phyloP scores from a whole-genome alignment of 2,888 invertebrate species.

The Polydrusus cervinus region DNA sequence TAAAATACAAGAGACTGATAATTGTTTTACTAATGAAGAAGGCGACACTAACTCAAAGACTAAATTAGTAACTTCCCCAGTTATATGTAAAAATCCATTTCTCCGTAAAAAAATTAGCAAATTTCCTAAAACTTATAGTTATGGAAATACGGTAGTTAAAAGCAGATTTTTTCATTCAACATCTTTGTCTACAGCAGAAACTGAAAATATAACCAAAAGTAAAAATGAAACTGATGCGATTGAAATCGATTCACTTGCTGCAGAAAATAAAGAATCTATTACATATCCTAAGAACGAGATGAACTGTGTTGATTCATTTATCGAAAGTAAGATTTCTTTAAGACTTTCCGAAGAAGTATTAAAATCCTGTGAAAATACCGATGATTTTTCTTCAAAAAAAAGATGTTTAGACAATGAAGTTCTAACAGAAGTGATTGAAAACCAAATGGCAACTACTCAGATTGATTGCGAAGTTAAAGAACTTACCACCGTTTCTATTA shows the following conservation, averaged over 20 bases:
- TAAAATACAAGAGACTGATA: slow-evolving; percentile 27
- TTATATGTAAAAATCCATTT: slow-evolving; percentile 69
- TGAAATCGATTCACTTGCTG: not conserved
- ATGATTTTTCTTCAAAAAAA: slow-evolving; percentile 1
- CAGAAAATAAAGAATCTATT: not conserved
- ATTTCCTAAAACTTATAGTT: slow-evolving; percentile 73
- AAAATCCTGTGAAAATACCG: slow-evolving; percentile 11
- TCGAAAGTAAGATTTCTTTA: not conserved
- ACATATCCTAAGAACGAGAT: not conserved
- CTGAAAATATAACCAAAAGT: not conserved
- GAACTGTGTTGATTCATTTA: not conserved
- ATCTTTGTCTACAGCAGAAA: not conserved
- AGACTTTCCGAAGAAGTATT: slow-evolving; percentile 5
- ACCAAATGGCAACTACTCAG: not conserved
- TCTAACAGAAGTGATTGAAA: slow-evolving; percentile 9
- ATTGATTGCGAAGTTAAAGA: slow-evolving; percentile 1
- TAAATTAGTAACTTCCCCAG: slow-evolving; percentile 69
- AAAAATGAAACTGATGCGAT: not conserved
- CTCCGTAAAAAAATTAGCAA: slow-evolving; percentile 72
- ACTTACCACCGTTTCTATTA: not conserved
- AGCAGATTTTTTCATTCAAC: slow-evolving; percentile 75
- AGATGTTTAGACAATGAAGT: not conserved
- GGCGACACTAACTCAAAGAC: slow-evolving; percentile 53
- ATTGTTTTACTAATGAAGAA: slow-evolving; percentile 54
- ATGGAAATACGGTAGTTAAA: slow-evolving; percentile 71